Percentiles rank a stretch among this genome's conserved stretches.
Evolutionary conservation across 2,888 invertebrate genomes (phyloP).

Genomic region (Euplexia lucipara): DNA sequence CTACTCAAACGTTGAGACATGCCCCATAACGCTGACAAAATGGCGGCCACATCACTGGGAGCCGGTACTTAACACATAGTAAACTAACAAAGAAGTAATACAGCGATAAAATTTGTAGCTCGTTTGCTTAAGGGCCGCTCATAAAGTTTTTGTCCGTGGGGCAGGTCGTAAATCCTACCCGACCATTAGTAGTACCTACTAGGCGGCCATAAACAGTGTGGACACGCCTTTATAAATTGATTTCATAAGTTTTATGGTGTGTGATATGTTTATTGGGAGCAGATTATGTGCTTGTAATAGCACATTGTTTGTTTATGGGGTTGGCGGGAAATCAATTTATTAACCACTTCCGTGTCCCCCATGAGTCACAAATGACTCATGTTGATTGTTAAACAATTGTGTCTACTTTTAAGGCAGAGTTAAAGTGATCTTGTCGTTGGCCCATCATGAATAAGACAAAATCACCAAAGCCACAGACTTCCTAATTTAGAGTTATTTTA

Average conservation of each 20-base stretch:
- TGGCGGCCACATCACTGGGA: conserved; percentile 33
- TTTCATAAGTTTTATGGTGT: conserved; percentile 59
- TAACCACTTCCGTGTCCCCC: no score
- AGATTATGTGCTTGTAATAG: conserved; percentile 33
- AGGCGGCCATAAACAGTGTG: conserved; percentile 61
- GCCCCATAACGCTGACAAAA: conserved; percentile 30
- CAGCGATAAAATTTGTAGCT: conserved; percentile 65
- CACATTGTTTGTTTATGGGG: conserved; percentile 25
- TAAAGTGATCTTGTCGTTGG: no score
- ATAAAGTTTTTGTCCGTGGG: conserved; percentile 66
- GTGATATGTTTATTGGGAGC: conserved; percentile 38
- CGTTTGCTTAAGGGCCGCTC: conserved; percentile 62
- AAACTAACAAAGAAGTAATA: conserved; percentile 61
- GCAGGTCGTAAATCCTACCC: conserved; percentile 55
- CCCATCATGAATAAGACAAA: no score
- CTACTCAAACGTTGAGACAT: no score
- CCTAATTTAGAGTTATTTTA: no score
- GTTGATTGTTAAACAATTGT: no score
- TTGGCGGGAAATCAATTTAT: background rate
- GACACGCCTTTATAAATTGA: conserved; percentile 61
- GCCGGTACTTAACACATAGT: conserved; percentile 52
- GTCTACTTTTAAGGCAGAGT: no score
- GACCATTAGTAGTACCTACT: conserved; percentile 54
- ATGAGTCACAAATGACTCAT: no score
- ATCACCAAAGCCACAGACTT: no score